Conservation (phyloP, 1,140 invertebrate genomes). For the Papilio helenus region DNA sequence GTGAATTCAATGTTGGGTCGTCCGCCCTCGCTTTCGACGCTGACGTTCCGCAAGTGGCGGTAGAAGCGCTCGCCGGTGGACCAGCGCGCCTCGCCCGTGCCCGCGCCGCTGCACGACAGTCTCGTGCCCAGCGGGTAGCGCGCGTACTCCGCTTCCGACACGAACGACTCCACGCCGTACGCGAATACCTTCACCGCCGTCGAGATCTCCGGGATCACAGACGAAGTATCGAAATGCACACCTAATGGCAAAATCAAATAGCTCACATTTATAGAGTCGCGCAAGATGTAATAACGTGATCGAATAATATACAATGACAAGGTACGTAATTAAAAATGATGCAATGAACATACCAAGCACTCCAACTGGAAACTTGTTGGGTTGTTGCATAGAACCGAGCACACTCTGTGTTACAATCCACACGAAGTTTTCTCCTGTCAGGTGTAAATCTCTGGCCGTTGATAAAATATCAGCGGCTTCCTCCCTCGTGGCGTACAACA, state of each 20-base stretch:
- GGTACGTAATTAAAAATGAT: background rate
- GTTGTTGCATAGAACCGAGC: slow-evolving; percentile 88
- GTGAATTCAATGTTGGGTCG: slow-evolving; percentile 94
- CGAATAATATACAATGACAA: background rate
- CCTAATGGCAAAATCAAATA: slow-evolving; percentile 79
- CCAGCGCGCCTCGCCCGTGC: slow-evolving; percentile 89
- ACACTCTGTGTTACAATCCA: slow-evolving; percentile 99
- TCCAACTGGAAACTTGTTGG: slow-evolving; percentile 94
- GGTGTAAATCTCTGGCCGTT: slow-evolving; percentile 90
- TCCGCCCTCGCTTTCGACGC: slow-evolving; percentile 89
- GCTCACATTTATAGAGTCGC: background rate
- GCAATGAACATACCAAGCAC: slow-evolving; percentile 90
- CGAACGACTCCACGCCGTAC: slow-evolving; percentile 93
- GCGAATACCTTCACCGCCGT: slow-evolving; percentile 95
- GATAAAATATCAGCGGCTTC: slow-evolving; percentile 94
- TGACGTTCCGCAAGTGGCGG: slow-evolving; percentile 92
- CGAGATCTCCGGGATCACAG: slow-evolving; percentile 92
- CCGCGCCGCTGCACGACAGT: slow-evolving; percentile 89
- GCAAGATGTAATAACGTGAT: background rate
- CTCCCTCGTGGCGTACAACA: slow-evolving; percentile 94
- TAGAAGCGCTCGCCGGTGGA: slow-evolving; percentile 89
- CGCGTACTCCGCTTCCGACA: slow-evolving; percentile 88
- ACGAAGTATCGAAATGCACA: slow-evolving; percentile 95
- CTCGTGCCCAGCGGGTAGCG: slow-evolving; percentile 91
- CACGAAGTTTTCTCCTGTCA: slow-evolving; percentile 97